A percentile compares a stretch with the other conserved stretches of the same genome.
Conservation (phyloP, 1,140 invertebrate species). For the Lineus longissimus region DNA sequence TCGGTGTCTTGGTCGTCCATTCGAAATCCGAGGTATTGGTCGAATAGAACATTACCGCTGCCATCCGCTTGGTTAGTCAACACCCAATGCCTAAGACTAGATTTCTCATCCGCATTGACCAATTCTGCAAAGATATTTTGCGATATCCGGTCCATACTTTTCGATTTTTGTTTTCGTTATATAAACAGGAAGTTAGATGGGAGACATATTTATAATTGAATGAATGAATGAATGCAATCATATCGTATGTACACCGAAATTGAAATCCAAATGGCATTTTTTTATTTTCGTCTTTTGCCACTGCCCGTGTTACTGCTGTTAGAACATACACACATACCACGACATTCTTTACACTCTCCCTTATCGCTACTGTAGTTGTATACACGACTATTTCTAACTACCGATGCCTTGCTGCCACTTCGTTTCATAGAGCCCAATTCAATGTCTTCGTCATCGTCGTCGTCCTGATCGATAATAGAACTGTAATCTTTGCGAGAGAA, state of each 20-base stretch:
- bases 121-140: constrained; percentile 8
- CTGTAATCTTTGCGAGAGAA: constrained; percentile 5
- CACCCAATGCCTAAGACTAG: constrained; percentile 2
- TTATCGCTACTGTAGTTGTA: constrained; percentile 8
- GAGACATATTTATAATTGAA: neutral
- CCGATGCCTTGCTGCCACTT: constrained; percentile 4
- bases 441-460: constrained; percentile 5
- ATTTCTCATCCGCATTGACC: constrained; percentile 5
- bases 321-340: constrained; percentile 7
- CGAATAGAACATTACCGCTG: neutral
- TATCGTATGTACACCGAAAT: neutral
- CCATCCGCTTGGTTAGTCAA: neutral
- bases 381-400: neutral
- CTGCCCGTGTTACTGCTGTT: constrained; percentile 1
- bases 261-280: neutral
- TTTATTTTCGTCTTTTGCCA: constrained; percentile 4
- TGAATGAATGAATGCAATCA: neutral
- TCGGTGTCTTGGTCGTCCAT: constrained; percentile 6
- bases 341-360: constrained; percentile 2
- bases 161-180: neutral
- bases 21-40: constrained; percentile 4
- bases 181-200: neutral
- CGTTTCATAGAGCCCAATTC: constrained; percentile 1
- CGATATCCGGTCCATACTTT: neutral
- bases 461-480: constrained; percentile 3